These are phyloP conservation scores for Pachyramphus minor DNA, from an alignment of 2,113 vertebrate species.

Conservation along the genomic window DNA sequence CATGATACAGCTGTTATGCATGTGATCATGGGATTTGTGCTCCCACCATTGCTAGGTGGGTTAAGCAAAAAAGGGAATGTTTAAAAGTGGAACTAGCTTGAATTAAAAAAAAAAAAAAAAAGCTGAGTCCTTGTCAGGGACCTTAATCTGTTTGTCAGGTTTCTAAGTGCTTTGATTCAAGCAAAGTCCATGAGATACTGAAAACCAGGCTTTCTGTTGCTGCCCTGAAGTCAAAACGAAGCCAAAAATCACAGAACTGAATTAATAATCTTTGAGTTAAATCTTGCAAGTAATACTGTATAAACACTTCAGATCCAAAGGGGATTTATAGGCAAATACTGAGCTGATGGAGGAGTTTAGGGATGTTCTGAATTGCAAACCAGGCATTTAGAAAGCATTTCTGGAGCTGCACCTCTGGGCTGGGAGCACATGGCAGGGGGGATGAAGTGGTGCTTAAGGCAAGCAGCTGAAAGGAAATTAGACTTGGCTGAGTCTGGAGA, in stretches of 20 bases:
- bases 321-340: conserved; percentile 46
- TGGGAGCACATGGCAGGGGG: not conserved
- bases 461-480: not conserved
- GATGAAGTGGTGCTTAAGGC: not conserved
- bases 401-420: not conserved
- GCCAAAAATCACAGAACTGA: conserved; percentile 7
- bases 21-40: not conserved
- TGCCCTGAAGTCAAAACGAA: not conserved
- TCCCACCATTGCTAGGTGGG: not conserved
- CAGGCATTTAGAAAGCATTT: not conserved
- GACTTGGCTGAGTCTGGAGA: not conserved
- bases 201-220: not conserved
- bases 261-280: conserved; percentile 50
- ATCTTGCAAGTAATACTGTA: conserved; percentile 56
- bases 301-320: conserved; percentile 24
- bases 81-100: not conserved
- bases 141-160: not conserved
- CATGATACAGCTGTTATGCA: not conserved
- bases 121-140: not conserved
- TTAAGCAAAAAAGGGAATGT: not conserved
- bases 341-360: conserved; percentile 35
- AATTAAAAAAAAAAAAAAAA: not conserved
- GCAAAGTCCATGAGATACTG: not conserved
- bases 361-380: conserved; percentile 48
- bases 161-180: not conserved